Percentiles rank a stretch among this genome's conserved stretches.
Conservation (phyloP, 2,888 invertebrate species). For the Dicranocentrus wangi region DNA sequence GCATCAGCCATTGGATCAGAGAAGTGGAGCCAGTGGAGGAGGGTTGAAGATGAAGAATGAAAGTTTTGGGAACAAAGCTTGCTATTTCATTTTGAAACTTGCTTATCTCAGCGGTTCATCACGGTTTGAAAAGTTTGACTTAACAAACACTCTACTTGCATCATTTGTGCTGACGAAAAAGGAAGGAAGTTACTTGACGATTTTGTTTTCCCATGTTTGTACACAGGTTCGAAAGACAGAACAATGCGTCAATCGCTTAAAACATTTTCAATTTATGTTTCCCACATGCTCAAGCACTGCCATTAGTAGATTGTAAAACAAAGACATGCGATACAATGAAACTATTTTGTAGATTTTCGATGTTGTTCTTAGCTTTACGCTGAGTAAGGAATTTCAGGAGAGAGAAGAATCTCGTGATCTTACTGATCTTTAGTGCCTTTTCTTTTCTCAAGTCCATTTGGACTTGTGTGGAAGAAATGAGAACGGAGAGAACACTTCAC, state of each 20-base stretch:
- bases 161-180: slow-evolving; percentile 32
- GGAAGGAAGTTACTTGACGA: slow-evolving; percentile 24
- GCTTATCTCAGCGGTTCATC: slow-evolving; percentile 48
- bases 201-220: slow-evolving; percentile 27
- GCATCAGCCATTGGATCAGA: too few relatives aligned
- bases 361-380: neutral
- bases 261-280: slow-evolving; percentile 56
- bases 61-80: slow-evolving; percentile 25
- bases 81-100: slow-evolving; percentile 43
- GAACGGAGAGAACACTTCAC: slow-evolving; percentile 1
- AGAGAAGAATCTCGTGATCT: slow-evolving; percentile 11
- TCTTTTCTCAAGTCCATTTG: neutral
- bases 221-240: neutral
- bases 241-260: slow-evolving; percentile 58
- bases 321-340: slow-evolving; percentile 19
- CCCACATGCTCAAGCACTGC: slow-evolving; percentile 31
- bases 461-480: neutral
- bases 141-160: slow-evolving; percentile 4
- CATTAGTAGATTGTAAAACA: slow-evolving; percentile 60
- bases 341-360: neutral
- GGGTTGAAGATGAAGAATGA: slow-evolving; percentile 32
- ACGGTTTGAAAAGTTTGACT: slow-evolving; percentile 17
- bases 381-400: neutral
- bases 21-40: neutral
- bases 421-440: neutral